Conservation (phyloP, 2,113 vertebrate genomes). For the Okapia johnstoni region DNA sequence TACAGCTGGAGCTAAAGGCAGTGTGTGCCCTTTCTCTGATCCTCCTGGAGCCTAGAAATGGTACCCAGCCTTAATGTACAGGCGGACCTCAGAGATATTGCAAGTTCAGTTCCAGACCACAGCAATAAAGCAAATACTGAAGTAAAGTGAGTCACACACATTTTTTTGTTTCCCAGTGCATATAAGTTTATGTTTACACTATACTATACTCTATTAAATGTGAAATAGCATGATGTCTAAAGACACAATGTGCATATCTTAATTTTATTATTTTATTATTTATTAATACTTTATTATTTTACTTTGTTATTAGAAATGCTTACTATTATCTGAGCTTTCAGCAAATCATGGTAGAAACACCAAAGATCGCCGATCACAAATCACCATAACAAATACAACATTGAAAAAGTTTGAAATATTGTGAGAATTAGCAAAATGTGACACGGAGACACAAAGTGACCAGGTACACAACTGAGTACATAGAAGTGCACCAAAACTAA, state of each 20-base stretch:
- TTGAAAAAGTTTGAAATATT: background rate
- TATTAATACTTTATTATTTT: background rate
- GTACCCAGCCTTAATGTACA: background rate
- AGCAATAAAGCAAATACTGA: background rate
- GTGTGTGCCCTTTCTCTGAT: background rate
- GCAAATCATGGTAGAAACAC: background rate
- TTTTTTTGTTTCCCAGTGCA: background rate
- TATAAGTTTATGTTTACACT: background rate
- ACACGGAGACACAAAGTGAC: background rate
- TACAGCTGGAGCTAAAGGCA: background rate
- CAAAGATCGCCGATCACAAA: background rate
- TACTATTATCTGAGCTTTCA: background rate
- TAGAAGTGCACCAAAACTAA: background rate
- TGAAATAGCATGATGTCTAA: background rate
- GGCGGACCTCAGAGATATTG: background rate
- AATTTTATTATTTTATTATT: background rate
- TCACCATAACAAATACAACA: background rate
- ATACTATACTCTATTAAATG: background rate
- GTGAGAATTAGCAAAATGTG: background rate
- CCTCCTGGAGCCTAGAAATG: background rate
- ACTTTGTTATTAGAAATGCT: background rate
- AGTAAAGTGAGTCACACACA: background rate
- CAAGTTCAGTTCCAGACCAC: background rate
- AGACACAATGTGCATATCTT: background rate
- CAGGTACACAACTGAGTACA: background rate